phyloP scores from a whole-genome alignment of 2,113 vertebrate genomes.

The Sigmodon hispidus region DNA sequence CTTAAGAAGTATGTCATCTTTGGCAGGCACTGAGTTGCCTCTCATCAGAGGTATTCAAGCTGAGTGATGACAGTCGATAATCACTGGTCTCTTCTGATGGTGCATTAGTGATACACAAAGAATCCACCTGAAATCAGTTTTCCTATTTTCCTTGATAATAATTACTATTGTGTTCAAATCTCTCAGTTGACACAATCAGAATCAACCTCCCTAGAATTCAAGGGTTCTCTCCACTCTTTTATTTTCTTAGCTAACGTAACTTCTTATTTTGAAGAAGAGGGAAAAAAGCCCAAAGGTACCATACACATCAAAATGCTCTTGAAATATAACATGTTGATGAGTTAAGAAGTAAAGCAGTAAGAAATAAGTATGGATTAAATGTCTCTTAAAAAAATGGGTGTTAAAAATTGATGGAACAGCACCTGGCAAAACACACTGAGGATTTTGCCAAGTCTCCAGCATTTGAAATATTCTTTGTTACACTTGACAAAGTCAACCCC shows the following conservation, averaged over 20 bases:
- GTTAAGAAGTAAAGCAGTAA: constrained; percentile 78
- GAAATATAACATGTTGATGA: constrained; percentile 81
- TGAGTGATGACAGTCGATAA: neutral
- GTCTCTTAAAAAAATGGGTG: constrained; percentile 79
- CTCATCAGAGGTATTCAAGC: constrained; percentile 4
- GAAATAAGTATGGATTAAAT: constrained; percentile 83
- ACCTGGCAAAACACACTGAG: constrained; percentile 69
- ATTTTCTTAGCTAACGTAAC: constrained; percentile 49
- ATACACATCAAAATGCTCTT: constrained; percentile 75
- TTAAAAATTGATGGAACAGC: constrained; percentile 81
- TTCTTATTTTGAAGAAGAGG: constrained; percentile 72
- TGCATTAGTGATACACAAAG: constrained; percentile 18
- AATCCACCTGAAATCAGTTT: neutral
- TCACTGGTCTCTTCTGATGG: neutral
- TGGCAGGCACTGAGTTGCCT: constrained; percentile 4
- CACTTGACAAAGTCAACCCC: constrained; percentile 78
- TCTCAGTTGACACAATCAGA: constrained; percentile 44
- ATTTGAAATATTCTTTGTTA: constrained; percentile 81
- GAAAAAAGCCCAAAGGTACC: constrained; percentile 65
- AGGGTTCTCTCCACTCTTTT: constrained; percentile 18
- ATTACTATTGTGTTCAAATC: constrained; percentile 53
- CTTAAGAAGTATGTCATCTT: neutral
- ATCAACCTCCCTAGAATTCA: constrained; percentile 60
- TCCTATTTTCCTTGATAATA: constrained; percentile 39
- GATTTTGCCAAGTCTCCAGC: constrained; percentile 66